phyloP scores from a whole-genome alignment of 2,113 vertebrate species.

The Rhinolophus sinicus region DNA sequence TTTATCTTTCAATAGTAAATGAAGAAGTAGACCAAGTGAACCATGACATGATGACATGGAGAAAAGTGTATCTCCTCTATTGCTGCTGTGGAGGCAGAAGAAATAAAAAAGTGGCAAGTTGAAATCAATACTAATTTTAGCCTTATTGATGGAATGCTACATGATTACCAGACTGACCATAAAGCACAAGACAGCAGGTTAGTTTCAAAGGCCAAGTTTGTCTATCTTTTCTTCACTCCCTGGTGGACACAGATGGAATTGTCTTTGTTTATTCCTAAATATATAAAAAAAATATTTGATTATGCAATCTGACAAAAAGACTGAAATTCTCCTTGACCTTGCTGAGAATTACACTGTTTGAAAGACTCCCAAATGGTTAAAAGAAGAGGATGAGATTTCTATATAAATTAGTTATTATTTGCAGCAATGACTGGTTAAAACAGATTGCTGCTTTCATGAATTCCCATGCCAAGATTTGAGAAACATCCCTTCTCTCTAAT shows the following conservation, averaged over 20 bases:
- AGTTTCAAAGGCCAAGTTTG: constrained; percentile 34
- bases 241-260: neutral
- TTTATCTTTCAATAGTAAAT: constrained; percentile 19
- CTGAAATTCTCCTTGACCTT: neutral
- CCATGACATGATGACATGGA: neutral
- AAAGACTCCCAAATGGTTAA: neutral
- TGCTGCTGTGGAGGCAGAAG: constrained; percentile 34
- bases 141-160: constrained; percentile 68
- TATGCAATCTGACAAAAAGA: neutral
- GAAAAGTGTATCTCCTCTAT: neutral
- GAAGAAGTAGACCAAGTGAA: neutral
- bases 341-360: neutral
- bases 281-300: neutral
- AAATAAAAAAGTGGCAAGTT: constrained; percentile 29
- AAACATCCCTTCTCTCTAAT: neutral
- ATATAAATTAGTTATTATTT: constrained; percentile 8
- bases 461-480: neutral
- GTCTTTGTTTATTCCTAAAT: neutral
- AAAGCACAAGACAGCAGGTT: constrained; percentile 48
- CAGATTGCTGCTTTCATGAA: constrained; percentile 36
- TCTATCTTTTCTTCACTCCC: neutral
- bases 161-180: constrained; percentile 60
- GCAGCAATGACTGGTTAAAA: constrained; percentile 23
- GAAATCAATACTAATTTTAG: constrained; percentile 77
- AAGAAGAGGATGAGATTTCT: neutral